phyloP scores from a whole-genome alignment of 2,888 invertebrate species.

The Parnassius mnemosyne region DNA sequence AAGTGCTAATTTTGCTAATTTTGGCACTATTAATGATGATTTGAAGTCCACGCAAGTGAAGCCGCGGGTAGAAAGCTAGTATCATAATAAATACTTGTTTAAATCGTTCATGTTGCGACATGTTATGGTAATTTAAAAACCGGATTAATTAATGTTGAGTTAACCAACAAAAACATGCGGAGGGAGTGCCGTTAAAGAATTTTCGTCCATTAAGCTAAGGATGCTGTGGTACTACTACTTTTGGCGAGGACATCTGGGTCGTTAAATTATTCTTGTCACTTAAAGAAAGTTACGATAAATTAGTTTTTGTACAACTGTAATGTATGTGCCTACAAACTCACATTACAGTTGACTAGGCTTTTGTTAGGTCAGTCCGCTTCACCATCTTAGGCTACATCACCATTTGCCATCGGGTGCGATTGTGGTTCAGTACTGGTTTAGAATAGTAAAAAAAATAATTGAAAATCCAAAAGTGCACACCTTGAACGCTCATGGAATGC shows the following conservation, averaged over 20 bases:
- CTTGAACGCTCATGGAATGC: too few species aligned
- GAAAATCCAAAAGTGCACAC: too few species aligned
- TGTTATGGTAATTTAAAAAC: constrained; percentile 10
- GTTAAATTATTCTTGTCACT: constrained; percentile 23
- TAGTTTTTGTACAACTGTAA: constrained; percentile 13
- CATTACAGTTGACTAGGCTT: too few species aligned
- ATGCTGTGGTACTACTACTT: constrained; percentile 10
- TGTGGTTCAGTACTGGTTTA: too few species aligned
- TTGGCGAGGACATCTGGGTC: constrained; percentile 11
- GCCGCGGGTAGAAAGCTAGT: too few species aligned
- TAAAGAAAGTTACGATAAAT: constrained; percentile 20
- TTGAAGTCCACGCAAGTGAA: too few species aligned
- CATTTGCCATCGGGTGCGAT: too few species aligned
- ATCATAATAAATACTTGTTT: not conserved
- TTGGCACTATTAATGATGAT: too few species aligned
- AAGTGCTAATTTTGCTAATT: too few species aligned
- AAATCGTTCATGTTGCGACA: constrained; percentile 10
- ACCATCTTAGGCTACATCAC: too few species aligned
- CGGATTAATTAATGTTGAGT: constrained; percentile 5
- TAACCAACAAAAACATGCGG: constrained; percentile 6
- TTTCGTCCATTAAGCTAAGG: constrained; percentile 17
- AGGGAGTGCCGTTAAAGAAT: constrained; percentile 22
- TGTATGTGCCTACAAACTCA: not conserved
- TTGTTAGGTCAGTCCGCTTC: too few species aligned
- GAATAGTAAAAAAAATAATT: too few species aligned